Evolutionary conservation across 2,113 vertebrate genomes (phyloP), one percentile per base, ranked within the genome.

Genomic region (Anhinga rufa): DNA sequence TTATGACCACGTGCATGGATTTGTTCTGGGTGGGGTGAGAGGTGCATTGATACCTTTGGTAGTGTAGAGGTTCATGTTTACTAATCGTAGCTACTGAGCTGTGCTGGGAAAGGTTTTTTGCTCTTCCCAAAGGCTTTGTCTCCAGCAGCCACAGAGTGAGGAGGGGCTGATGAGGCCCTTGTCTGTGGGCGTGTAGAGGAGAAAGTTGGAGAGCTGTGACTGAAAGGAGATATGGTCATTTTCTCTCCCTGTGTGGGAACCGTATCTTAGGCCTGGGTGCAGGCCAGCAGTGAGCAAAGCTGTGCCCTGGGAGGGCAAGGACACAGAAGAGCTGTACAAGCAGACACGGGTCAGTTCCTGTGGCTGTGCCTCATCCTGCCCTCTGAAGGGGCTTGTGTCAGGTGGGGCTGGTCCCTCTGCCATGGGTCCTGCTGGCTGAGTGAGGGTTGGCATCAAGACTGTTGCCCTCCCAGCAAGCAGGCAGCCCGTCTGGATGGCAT

Each of bases 241-340:
- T 46, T 44, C 17, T 46, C 36, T 69, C 11, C 12, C 12, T 5
- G 2, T 36, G 54, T 18, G 5, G 9, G 32, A 62, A 40, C 14
- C 1, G 2, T 29, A 34, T 20, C 40, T 78, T 38, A 61, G 14
- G 29, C 17, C 52, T 44, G n/a, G 32, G 32, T 26, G 32, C 22
- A 77, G 64, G 46, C 14, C 34, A 29, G 46, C 32, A 26, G 36
- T 11, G 40, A 44, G 65, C 9, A 36, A 36, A 78, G 20, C 55
- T 25, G 58, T 62, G 25, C 4, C 9, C 25, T 25, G 19, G 29
- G 25, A 72, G 32, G 34, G 5, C 26, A n/a, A 42, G 32, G n/a
- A 21, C 1, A 1, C 0, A 2, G 46, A 49, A 65, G n/a, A 14
- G 40, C 32, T 77, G 17, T 44, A 25, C 14, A 18, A 54, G 48